Conservation (phyloP, 2,797 vertebrate genomes). For the Urophycis tenuis region DNA sequence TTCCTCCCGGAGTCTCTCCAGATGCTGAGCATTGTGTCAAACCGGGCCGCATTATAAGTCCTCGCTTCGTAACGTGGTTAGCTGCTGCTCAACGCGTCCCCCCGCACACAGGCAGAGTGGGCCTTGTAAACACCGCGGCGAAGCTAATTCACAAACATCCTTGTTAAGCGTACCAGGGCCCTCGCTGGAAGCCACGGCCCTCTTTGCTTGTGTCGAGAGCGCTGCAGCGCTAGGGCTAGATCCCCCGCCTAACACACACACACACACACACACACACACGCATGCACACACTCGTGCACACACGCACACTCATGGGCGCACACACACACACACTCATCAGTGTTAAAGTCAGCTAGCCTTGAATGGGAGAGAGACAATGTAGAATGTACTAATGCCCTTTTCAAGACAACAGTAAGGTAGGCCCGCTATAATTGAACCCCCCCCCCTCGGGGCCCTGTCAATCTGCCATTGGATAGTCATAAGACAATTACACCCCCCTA, state of each 20-base stretch:
- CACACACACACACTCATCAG: slow-evolving; percentile 10
- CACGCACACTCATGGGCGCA: not conserved
- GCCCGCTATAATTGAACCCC: not conserved
- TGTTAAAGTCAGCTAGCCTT: slow-evolving; percentile 21
- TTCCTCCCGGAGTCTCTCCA: slow-evolving; percentile 66
- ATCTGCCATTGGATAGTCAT: slow-evolving; percentile 43
- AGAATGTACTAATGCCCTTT: not conserved
- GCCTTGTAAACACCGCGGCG: slow-evolving; percentile 20
- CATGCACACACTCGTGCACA: not conserved
- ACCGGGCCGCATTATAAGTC: slow-evolving; percentile 57
- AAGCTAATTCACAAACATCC: not conserved
- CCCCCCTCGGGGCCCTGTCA: slow-evolving; percentile 18
- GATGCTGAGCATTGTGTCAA: slow-evolving; percentile 69
- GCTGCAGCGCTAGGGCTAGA: slow-evolving; percentile 8
- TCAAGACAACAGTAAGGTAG: slow-evolving; percentile 1
- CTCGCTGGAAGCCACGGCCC: slow-evolving; percentile 30
- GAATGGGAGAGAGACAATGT: slow-evolving; percentile 10
- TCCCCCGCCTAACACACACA: not conserved
- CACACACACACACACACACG: not conserved
- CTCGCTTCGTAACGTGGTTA: slow-evolving; percentile 51
- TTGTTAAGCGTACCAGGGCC: not conserved
- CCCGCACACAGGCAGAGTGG: slow-evolving; percentile 18
- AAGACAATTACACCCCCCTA: slow-evolving; percentile 48
- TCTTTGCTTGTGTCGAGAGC: slow-evolving; percentile 14
- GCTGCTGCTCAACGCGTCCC: slow-evolving; percentile 35